Evolutionary conservation across 2,113 vertebrate genomes (phyloP).

Genomic region (Ariopsis seemanni): DNA sequence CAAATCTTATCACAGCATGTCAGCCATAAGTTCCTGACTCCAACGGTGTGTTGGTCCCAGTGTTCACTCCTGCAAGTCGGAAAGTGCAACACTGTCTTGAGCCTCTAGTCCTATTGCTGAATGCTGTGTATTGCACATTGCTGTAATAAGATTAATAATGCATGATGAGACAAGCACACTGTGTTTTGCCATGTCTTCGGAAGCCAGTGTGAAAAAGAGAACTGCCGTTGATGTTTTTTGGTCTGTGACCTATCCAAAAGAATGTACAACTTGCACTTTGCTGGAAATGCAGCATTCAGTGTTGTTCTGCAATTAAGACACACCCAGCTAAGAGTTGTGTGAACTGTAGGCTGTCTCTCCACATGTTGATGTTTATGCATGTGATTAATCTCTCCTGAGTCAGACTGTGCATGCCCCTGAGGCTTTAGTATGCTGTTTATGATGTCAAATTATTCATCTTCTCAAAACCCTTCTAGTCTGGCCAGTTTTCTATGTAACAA

Average conservation of each 20-base stretch:
- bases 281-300: background rate
- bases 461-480: slow-evolving; percentile 1
- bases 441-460: background rate
- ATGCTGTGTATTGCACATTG: background rate
- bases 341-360: slow-evolving; percentile 34
- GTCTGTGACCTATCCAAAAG: background rate
- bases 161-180: background rate
- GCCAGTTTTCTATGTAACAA: slow-evolving; percentile 10
- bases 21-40: background rate
- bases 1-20: background rate
- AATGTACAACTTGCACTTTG: background rate
- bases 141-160: background rate
- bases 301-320: slow-evolving; percentile 7
- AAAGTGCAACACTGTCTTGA: slow-evolving; percentile 16
- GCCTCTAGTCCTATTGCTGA: background rate
- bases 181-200: background rate
- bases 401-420: slow-evolving; percentile 5
- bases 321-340: slow-evolving; percentile 11
- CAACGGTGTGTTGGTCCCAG: background rate
- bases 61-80: background rate
- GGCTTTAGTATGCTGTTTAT: background rate
- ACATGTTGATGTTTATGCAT: slow-evolving; percentile 32
- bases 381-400: background rate
- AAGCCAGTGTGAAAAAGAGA: background rate
- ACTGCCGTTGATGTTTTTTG: background rate